Evolutionary conservation across 2,797 vertebrate genomes (phyloP), one percentile per base, ranked within the genome.

Genomic region (Choloepus didactylus): DNA sequence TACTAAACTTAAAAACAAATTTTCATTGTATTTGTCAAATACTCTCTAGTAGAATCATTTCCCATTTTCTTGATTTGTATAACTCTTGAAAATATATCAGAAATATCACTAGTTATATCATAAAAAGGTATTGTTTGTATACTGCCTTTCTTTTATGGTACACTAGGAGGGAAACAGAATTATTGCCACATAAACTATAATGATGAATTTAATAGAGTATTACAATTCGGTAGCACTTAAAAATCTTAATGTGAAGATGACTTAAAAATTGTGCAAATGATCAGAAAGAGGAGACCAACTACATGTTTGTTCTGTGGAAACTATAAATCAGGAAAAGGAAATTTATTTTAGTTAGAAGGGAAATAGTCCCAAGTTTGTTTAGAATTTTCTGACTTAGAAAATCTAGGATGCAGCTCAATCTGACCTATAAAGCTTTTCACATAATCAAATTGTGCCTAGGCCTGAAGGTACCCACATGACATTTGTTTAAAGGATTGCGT

Each of bases 361-460:
- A 87, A 89, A 87, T 23, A 75, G 35, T 85, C 31, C 79, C 51
- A 72, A 66, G 4, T 49, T 38, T 76, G 35, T 77, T 93, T 89
- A 79, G 29, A 95, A 95, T 73, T 3, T 87, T 82, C 12, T 91
- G 29, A 84, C 91, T 94, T 94, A 77, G 60, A 87, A 92, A 87
- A 91, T 3, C 54, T 81, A 2, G 16, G 18, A 93, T 62, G 59
- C 29, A 89, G 79, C 29, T 85, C 62, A 87, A 77, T 77, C 44
- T 87, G 72, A 96, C 83, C 83, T 93, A 91, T 77, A 93, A 91
- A 77, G 44, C 44, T 73, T 93, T 97, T 25, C 81, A 89, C 44
- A 91, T 89, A 84, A 96, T 95, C 56, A 35, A 93, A 87, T 93
- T 87, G 44, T 77, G 51, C 84, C 87, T 96, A 93, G 60, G 80